Base-by-base conservation (phyloP, 2,888 invertebrate genomes). In the Dolichopus griseipennis region DNA sequence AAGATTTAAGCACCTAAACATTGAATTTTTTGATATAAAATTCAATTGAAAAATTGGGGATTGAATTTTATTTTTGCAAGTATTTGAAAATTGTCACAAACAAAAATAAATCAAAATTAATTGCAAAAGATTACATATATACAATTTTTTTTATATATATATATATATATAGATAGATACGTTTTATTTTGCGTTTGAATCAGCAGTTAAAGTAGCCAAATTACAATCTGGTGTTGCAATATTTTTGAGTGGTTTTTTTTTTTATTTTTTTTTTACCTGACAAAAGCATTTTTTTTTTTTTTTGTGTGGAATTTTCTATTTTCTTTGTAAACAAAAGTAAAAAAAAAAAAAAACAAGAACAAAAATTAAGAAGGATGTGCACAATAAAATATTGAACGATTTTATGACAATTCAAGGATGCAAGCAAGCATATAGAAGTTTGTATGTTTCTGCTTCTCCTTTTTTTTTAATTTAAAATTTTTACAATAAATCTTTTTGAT, bases 241-340 rank as follows among this genome's bases (percentile, higher is more conserved):
- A 27, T 27, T 52, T 12, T 52, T 52, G 52, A 52, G 52, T 18
- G 52, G 62, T 12, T 62, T 62, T 63, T 63, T 27, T 12, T 27
- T 62, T 62, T 21, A 62, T 22, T 62, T 62, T 15, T 22, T 62
- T 62, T 22, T 63, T 63, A 63, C 63, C 63, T 63, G 63, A 63
- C 27, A 63, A 63, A 18, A 27, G 27, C 63, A 63, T 27, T 63
- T 63, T 61, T 27, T 62, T 62, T 22, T 62, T 22, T 22, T 41
- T 41, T 41, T 15, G 2, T 41, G 27, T 27, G 27, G 27, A 27
- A 41, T 12, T 41, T 41, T 41, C 15, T 52, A 52, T 52, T n/a
- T 52, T 61, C n/a, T 61, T 61, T 61, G 61, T 21, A 10, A 6
- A 61, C 21, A 61, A 27, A 27, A 33, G 27, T 27, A 27, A 27